Conservation (phyloP, 2,797 vertebrate genomes). For the Sebastes hubbsi region DNA sequence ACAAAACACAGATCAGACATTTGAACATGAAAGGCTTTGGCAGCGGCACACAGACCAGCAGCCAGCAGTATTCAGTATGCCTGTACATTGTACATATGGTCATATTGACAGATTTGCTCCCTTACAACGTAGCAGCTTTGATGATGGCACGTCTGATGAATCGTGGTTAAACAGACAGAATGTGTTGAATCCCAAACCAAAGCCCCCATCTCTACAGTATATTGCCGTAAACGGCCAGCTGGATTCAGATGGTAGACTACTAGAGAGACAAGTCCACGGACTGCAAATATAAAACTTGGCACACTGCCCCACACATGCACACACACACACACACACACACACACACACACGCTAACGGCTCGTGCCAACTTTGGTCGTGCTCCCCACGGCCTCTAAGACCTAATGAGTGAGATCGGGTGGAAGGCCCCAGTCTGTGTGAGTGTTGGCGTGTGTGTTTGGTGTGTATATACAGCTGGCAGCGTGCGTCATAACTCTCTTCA, state of each 20-base stretch:
- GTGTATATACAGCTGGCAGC: conserved; percentile 59
- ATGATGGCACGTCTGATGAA: conserved; percentile 60
- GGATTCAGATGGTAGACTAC: conserved; percentile 73
- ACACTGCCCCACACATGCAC: conserved; percentile 42
- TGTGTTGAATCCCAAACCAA: conserved; percentile 57
- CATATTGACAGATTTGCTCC: conserved; percentile 64
- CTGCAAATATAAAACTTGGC: conserved; percentile 79
- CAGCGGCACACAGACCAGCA: conserved; percentile 34
- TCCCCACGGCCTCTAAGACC: conserved; percentile 80
- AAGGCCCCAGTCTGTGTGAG: conserved; percentile 82
- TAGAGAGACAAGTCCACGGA: conserved; percentile 67
- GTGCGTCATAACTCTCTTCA: conserved; percentile 63
- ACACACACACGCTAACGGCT: conserved; percentile 33
- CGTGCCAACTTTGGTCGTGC: conserved; percentile 73
- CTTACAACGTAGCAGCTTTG: conserved; percentile 58
- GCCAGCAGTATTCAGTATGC: conserved; percentile 56
- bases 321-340: conserved; percentile 18
- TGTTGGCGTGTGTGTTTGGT: conserved; percentile 20
- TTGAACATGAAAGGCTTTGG: conserved; percentile 69
- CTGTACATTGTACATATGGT: conserved; percentile 63
- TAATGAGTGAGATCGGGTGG: conserved; percentile 85
- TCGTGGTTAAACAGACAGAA: conserved; percentile 64
- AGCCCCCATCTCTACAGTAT: conserved; percentile 47
- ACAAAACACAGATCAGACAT: conserved; percentile 64
- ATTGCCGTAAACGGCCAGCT: conserved; percentile 70